Evolutionary conservation across 2,888 invertebrate genomes (phyloP).

Genomic region (Prosopocoilus inquinatus): DNA sequence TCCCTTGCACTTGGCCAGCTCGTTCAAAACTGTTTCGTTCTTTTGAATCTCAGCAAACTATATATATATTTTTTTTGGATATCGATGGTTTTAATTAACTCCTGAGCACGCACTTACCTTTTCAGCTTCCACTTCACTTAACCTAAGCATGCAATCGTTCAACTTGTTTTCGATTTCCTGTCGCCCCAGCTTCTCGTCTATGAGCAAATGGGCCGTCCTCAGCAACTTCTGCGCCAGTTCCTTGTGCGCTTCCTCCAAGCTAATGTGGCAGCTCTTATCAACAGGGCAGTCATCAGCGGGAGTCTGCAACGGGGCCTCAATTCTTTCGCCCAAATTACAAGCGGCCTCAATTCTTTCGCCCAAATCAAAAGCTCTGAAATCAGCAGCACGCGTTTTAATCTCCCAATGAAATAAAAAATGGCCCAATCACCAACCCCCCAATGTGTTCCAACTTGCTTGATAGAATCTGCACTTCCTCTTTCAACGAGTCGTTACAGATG

Average conservation of each 20-base stretch:
- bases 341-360: too few relatives aligned
- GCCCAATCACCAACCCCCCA: too few relatives aligned
- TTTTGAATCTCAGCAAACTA: not conserved
- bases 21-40: not conserved
- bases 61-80: not conserved
- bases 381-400: too few relatives aligned
- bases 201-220: slow-evolving; percentile 33
- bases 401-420: too few relatives aligned
- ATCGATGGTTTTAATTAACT: not conserved
- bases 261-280: slow-evolving; percentile 16
- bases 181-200: slow-evolving; percentile 35
- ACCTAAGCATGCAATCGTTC: slow-evolving; percentile 10
- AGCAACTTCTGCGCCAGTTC: slow-evolving; percentile 36
- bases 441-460: not conserved
- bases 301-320: too few relatives aligned
- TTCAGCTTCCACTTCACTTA: slow-evolving; percentile 13
- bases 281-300: too few relatives aligned
- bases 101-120: slow-evolving; percentile 1
- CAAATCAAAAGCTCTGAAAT: too few relatives aligned
- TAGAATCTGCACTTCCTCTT: not conserved
- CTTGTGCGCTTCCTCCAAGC: slow-evolving; percentile 35
- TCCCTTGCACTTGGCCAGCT: not conserved
- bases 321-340: too few relatives aligned
- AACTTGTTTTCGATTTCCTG: slow-evolving; percentile 24
- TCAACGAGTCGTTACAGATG: not conserved